phyloP scores from a whole-genome alignment of 1,140 invertebrate species.

The Drosophila nigrodunni region DNA sequence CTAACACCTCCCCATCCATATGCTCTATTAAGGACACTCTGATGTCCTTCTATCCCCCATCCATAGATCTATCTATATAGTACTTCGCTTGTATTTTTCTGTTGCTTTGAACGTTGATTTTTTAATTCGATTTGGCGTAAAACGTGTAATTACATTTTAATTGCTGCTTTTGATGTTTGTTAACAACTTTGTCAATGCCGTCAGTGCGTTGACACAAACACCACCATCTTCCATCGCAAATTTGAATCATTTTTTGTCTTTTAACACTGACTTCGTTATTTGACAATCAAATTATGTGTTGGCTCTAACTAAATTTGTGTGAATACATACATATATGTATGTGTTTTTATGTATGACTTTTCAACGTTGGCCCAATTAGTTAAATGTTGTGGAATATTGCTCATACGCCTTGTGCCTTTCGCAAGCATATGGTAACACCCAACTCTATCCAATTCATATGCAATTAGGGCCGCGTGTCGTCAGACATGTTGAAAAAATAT shows the following conservation, averaged over 20 bases:
- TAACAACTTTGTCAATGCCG: slow-evolving; percentile 74
- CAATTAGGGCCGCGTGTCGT: slow-evolving; percentile 76
- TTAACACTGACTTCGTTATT: slow-evolving; percentile 28
- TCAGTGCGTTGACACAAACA: slow-evolving; percentile 18
- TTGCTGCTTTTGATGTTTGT: slow-evolving; percentile 82
- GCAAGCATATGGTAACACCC: not conserved
- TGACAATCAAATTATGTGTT: slow-evolving; percentile 67
- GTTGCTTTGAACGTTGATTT: slow-evolving; percentile 79
- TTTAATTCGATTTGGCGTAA: slow-evolving; percentile 81
- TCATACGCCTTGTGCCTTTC: slow-evolving; percentile 51
- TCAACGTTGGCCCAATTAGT: slow-evolving; percentile 66
- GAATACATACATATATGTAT: no score
- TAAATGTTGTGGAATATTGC: slow-evolving; percentile 80
- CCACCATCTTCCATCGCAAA: slow-evolving; percentile 55
- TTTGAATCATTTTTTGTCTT: slow-evolving; percentile 49
- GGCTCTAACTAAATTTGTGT: slow-evolving; percentile 42
- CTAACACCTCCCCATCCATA: slow-evolving; percentile 16
- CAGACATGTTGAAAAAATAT: slow-evolving; percentile 73
- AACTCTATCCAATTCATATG: slow-evolving; percentile 25
- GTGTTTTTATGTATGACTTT: not conserved
- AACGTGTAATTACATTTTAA: slow-evolving; percentile 83
- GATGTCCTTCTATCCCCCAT: not conserved
- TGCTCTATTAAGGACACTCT: slow-evolving; percentile 20
- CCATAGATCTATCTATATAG: slow-evolving; percentile 26
- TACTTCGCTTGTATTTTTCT: slow-evolving; percentile 55